Percentiles rank a stretch among this genome's conserved stretches.
Conservation (phyloP, 2,888 invertebrate genomes). For the Dasysyrphus albostriatus region DNA sequence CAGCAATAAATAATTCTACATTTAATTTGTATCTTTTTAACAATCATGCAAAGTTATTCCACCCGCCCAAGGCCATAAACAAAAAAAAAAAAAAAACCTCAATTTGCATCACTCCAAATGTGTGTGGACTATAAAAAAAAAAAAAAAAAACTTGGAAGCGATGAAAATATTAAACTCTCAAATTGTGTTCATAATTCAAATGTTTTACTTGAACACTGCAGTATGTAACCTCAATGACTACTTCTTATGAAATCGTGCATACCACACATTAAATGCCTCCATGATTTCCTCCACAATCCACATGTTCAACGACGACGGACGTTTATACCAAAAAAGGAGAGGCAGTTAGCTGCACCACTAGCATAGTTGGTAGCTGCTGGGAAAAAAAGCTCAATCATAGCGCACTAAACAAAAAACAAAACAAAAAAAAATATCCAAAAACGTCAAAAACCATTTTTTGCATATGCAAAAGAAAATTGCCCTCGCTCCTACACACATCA, state of each 20-base stretch:
- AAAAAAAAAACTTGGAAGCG: constrained; percentile 6
- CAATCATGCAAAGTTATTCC: not conserved
- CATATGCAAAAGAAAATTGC: constrained; percentile 64
- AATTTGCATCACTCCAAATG: constrained; percentile 31
- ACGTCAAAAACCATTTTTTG: constrained; percentile 65
- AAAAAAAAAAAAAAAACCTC: not conserved
- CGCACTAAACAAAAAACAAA: not conserved
- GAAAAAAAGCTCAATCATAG: constrained; percentile 28
- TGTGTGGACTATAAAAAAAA: constrained; percentile 26
- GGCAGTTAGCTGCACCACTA: constrained; percentile 1
- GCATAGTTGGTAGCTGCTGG: not conserved
- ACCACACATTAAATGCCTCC: constrained; percentile 62
- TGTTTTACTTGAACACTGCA: constrained; percentile 1
- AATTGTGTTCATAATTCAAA: constrained; percentile 30
- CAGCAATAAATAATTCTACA: not conserved
- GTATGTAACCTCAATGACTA: constrained; percentile 51
- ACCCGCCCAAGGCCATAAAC: constrained; percentile 31
- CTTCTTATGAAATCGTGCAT: constrained; percentile 66
- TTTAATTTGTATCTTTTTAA: not conserved
- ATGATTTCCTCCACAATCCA: constrained; percentile 46
- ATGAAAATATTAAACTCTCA: constrained; percentile 32
- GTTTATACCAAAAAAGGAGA: constrained; percentile 65
- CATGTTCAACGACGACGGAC: constrained; percentile 15
- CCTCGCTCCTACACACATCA: constrained; percentile 60
- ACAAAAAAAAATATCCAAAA: constrained; percentile 58